phyloP scores from a whole-genome alignment of 2,888 invertebrate species.

The Agapostemon virescens region DNA sequence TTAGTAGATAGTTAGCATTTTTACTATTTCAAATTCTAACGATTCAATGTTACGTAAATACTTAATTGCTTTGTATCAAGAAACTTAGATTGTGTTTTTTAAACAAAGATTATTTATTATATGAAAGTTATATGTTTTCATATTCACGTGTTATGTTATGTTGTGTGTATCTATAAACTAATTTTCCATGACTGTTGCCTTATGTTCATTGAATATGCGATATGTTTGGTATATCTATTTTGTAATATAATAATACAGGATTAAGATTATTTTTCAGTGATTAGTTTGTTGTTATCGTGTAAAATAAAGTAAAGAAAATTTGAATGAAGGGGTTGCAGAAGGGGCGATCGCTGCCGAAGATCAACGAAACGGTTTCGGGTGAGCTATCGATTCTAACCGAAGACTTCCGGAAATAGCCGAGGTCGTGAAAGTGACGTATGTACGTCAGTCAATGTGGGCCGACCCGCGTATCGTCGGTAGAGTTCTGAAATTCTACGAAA shows the following conservation, averaged over 20 bases:
- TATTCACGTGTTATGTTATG: background rate
- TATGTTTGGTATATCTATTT: background rate
- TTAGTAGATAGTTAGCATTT: background rate
- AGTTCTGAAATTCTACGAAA: conserved; percentile 24
- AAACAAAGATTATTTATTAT: background rate
- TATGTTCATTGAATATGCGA: background rate
- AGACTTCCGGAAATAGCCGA: conserved; percentile 70
- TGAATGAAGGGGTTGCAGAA: conserved; percentile 46
- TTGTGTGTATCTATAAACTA: background rate
- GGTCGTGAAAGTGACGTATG: conserved; percentile 68
- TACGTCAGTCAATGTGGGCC: conserved; percentile 67
- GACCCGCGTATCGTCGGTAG: conserved; percentile 61
- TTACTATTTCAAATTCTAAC: background rate
- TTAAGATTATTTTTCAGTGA: background rate
- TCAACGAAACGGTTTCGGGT: conserved; percentile 55
- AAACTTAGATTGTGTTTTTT: background rate
- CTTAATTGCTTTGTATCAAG: background rate
- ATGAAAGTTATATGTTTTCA: background rate
- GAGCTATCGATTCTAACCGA: conserved; percentile 76
- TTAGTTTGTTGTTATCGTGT: background rate
- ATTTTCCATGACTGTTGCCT: background rate
- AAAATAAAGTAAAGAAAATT: conserved; percentile 35
- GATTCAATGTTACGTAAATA: background rate
- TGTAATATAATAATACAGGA: background rate
- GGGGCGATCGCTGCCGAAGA: conserved; percentile 59